Base-by-base conservation (phyloP, 2,797 vertebrate genomes). In the Megaceryle alcyon region DNA sequence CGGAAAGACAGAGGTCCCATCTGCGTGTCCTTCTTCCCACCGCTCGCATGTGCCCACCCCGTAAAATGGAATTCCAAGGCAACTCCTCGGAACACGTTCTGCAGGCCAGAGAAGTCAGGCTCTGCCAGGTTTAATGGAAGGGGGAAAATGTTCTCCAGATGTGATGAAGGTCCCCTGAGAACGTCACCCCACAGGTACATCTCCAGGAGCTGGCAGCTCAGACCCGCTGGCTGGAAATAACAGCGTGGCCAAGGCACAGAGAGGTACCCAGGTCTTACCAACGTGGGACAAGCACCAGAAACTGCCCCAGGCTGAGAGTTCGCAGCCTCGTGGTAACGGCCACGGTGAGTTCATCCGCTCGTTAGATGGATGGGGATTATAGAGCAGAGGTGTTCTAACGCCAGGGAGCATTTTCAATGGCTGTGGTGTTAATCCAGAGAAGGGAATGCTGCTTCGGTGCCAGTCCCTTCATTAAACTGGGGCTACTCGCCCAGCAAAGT, bases 351-450 rank as follows among this genome's bases (percentile, higher is more conserved):
- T 61, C 35, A 9, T 17, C 64, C 4, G 3, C 81, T 49, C 5
- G 1, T 29, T 21, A 5, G 23, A 17, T 1, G 16, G 33, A 28
- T 12, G 0, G 0, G 6, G 54, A 37, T 53, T 18, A 16, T 1
- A 33, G 28, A 21, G 5, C 51, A 51, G 57, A 14, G 33, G 6
- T 4, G 5, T 5, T 2, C 1, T 0, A 25, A 22, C 3, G 0
- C 2, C 4, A 8, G 0, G 23, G 10, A 60, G 39, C 21, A 3
- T 9, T 61, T 33, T 3, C 48, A 35, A 57, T 1, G 64, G 41
- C 68, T 15, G 51, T 2, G 1, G 14, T 3, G 31, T 18, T 17
- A 33, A 12, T 10, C 75, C 33, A 33, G 53, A 60, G 57, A 37
- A 48, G 8, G 37, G 39, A 85, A 23, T 28, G 5, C 3, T 44